Conservation (phyloP, 2,113 vertebrate genomes). For the Ophiodon elongatus region DNA sequence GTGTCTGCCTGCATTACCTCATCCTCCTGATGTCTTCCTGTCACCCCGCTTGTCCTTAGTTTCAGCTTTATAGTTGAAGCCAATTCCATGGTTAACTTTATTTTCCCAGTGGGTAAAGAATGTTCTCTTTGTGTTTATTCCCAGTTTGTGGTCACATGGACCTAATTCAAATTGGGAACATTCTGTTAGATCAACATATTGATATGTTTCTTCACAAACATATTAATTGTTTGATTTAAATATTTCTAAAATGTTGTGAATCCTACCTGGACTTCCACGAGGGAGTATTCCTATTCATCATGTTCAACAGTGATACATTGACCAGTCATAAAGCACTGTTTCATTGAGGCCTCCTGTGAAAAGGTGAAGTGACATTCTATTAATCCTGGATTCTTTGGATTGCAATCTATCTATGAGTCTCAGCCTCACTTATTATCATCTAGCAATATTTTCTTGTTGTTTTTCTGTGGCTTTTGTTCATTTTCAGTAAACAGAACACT, state of each 20-base stretch:
- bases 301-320: background rate
- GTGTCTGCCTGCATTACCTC: constrained; percentile 43
- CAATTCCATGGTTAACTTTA: constrained; percentile 17
- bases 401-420: background rate
- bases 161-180: background rate
- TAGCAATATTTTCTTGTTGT: background rate
- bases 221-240: background rate
- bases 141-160: background rate
- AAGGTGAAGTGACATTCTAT: background rate
- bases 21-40: constrained; percentile 32
- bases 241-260: background rate
- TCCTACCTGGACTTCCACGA: background rate
- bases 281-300: background rate
- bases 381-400: background rate
- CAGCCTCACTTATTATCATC: background rate
- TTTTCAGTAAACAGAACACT: background rate
- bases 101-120: background rate
- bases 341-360: background rate
- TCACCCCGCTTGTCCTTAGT: constrained; percentile 29
- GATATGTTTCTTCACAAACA: background rate
- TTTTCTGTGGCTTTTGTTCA: background rate
- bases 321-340: background rate
- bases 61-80: constrained; percentile 20
- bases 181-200: background rate
- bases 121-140: constrained; percentile 12